Evolutionary conservation across 2,797 vertebrate species (phyloP), one percentile per base, ranked within the genome.

Genomic region (Triplophysa yarkandensis): DNA sequence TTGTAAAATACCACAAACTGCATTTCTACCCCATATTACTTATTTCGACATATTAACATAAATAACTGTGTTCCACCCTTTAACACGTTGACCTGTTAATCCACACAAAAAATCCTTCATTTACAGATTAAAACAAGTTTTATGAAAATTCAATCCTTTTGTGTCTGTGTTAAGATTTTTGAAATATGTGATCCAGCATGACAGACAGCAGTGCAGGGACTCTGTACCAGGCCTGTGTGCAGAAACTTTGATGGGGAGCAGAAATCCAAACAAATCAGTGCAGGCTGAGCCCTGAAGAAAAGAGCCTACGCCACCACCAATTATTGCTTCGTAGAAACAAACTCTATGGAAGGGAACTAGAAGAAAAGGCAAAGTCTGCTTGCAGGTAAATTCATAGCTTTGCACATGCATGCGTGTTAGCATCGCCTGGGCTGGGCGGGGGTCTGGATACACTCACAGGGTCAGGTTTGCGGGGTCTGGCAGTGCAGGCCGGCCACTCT

Each of bases 401-500:
- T 72, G 32, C 41, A 34, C 41, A 57, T 71, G 43, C 30, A 43
- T 61, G 55, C 14, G 6, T 16, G 27, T 67, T 14, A 28, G 32
- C 14, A 62, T 55, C 23, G 19, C 16, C 34, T 13, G 60, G 34
- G 57, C 66, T 69, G 21, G 61, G 44, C 3, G 39, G 46, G 44
- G 68, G 55, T 78, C 75, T 71, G 80, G 64, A 36, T 54, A 79
- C 77, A 70, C 79, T 83, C 71, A 80, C 60, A 48, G 71, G 69
- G 48, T 61, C 82, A 80, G 74, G 78, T 82, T 78, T 73, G 74
- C 70, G 77, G 57, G 55, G 74, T 78, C 78, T 82, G 68, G 58
- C 61, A 36, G 79, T 64, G 80, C 79, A 81, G 64, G 32, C 77
- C 78, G 78, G 65, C 62, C 79, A 84, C 77, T 86, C 87, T 88